A percentile compares a stretch with the other conserved stretches of the same genome.
phyloP scores from a whole-genome alignment of 2,113 vertebrate genomes.

The Odobenus rosmarus region DNA sequence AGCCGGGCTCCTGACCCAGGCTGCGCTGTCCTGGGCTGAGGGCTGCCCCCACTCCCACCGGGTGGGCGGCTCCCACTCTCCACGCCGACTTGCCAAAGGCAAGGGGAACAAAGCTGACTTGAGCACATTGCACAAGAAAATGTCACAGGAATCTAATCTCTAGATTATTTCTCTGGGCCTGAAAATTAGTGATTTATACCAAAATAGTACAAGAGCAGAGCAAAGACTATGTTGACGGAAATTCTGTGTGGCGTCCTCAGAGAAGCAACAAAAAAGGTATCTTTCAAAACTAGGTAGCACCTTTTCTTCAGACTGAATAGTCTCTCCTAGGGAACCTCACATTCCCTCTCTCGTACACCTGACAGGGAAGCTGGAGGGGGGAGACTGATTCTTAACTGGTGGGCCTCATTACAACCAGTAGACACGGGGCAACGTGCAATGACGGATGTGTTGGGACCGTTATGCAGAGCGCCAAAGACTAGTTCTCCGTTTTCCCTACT shows the following conservation, averaged over 20 bases:
- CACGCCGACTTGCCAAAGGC: rapidly evolving
- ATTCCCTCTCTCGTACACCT: rapidly evolving
- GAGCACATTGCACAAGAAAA: not conserved
- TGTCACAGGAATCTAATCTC: not conserved
- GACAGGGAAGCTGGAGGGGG: too few relatives aligned
- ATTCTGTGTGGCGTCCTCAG: not conserved
- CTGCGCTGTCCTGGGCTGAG: rapidly evolving
- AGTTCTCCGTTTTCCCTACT: not conserved
- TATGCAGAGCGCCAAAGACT: not conserved
- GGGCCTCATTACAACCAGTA: rapidly evolving
- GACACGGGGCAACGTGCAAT: rapidly evolving
- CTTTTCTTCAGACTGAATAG: not conserved
- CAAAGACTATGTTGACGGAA: rapidly evolving
- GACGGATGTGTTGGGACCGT: rapidly evolving
- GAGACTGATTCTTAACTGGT: rapidly evolving
- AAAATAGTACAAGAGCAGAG: rapidly evolving
- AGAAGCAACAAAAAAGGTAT: not conserved
- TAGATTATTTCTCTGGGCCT: too few relatives aligned
- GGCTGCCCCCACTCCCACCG: not conserved
- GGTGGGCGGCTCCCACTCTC: rapidly evolving
- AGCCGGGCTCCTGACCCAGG: not conserved
- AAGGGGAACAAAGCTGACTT: not conserved
- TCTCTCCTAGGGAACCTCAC: rapidly evolving
- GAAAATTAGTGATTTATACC: not conserved
- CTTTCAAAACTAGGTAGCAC: rapidly evolving